Evolutionary conservation across 2,888 invertebrate species (phyloP), one percentile per base, ranked within the genome.

Genomic region (Eueremaeus valkanovi): DNA sequence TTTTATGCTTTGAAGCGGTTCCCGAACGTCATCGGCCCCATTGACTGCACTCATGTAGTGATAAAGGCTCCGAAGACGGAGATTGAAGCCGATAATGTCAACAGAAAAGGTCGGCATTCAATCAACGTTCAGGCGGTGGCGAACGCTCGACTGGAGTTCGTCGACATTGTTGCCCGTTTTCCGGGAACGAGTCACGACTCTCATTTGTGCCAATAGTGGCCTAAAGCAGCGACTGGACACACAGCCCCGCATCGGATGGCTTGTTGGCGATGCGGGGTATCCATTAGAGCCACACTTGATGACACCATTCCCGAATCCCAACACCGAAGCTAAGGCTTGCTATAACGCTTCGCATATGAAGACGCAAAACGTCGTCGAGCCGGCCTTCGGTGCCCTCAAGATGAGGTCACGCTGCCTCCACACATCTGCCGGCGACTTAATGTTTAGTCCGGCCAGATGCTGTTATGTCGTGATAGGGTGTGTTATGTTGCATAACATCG

Each of bases 131-230:
- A 72, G 24, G 74, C 63, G 8, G 73, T 73, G 24, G 40, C 31
- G 83, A 83, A 83, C 80, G 80, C 75, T 80, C 79, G 36, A 81
- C 81, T 78, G 42, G 58, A 77, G 27, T 75, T 79, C 36, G 74
- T 72, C 21, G 68, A 79, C 74, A 36, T 79, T 18, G 76, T 78
- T n/a, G 76, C 75, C 2, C 42, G 81, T 33, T 82, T 81, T 80
- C 80, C 81, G 33, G 81, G 82, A 9, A 80, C 79, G 6, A 75
- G 76, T 8, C 80, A 81, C 74, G 82, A 83, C 77, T 27, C 61
- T 61, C 31, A 61, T 61, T 24, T 61, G 61, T 29, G 1, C 3
- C 13, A 61, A 61, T 27, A 9, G 29, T 61, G 61, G 18, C 3
- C 29, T 61, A 18, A 27, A 16, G n/a, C 5, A 5, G 2, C 8